Percentiles rank a stretch among this genome's conserved stretches.
These are phyloP conservation scores for Saguinus imperator DNA, from an alignment of 2,113 vertebrate genomes.

Conservation along the genomic window DNA sequence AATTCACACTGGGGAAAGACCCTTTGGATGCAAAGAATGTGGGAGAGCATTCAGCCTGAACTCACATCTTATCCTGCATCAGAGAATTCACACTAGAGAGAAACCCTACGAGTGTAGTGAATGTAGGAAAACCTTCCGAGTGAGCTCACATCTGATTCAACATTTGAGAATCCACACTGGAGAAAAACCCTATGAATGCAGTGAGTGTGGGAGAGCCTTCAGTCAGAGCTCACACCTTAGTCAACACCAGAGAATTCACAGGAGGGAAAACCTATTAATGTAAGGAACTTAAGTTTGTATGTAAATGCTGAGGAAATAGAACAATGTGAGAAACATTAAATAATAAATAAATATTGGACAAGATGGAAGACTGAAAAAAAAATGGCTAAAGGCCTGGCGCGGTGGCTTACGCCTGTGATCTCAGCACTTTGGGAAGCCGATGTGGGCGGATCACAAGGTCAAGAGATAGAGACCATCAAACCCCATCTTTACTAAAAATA, in stretches of 20 bases:
- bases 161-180: conserved; percentile 66
- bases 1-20: conserved; percentile 69
- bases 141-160: conserved; percentile 50
- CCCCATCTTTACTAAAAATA: too few species aligned
- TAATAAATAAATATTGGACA: background rate
- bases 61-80: conserved; percentile 50
- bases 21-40: conserved; percentile 59
- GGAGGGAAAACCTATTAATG: conserved; percentile 42
- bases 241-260: conserved; percentile 60
- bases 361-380: background rate
- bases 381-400: too few species aligned
- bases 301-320: background rate
- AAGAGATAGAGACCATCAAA: too few species aligned
- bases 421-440: too few species aligned
- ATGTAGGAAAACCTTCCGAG: conserved; percentile 63
- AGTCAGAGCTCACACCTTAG: conserved; percentile 50
- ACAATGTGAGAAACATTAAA: background rate
- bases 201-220: conserved; percentile 47
- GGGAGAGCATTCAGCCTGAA: conserved; percentile 54
- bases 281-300: background rate
- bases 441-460: too few species aligned
- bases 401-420: too few species aligned
- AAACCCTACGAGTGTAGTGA: conserved; percentile 64
- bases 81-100: conserved; percentile 62
- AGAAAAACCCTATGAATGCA: conserved; percentile 57